Evolutionary conservation across 1,140 invertebrate genomes (phyloP), one percentile per base, ranked within the genome.

Genomic region (Polypedilum vanderplanki): DNA sequence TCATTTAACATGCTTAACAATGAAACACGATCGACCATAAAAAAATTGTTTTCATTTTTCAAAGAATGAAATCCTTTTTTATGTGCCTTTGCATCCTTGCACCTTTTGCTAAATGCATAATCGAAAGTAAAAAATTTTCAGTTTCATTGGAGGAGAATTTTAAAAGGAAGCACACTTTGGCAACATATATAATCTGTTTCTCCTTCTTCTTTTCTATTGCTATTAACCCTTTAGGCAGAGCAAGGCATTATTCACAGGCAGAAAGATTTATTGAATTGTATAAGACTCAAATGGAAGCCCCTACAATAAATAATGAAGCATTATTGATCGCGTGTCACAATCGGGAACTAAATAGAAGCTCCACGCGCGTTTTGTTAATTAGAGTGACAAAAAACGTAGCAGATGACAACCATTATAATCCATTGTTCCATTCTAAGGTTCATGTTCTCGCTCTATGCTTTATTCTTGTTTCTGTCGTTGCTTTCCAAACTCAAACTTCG

Each of bases 341-440:
- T 57, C n/a, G 10, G 46, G 46, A 70, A 70, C 17, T 70, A 22
- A 70, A n/a, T 57, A 70, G 65, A 20, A 70, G 65, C 65, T 70
- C 65, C 65, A 70, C 65, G 65, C 65, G 65, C 65, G 65, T 70
- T 70, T 22, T 70, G 17, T 70, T 70, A 70, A 70, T 70, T 70
- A 70, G 65, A 70, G 65, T 70, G 65, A 70, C 65, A 70, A 70
- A 67, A 70, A 57, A 57, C 41, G 65, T 70, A 70, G 65, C 65
- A 70, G 65, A 70, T 70, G 65, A 70, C 65, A 70, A 70, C 65
- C 17, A 70, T 70, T 70, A 22, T 70, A 20, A 22, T 70, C 17
- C 17, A 22, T 70, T 20, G 65, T 20, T 70, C 65, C 12, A 33
- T 12, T 57, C 46, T 57, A 18, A 70, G 65, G 20, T 70, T 22